phyloP scores from a whole-genome alignment of 2,113 vertebrate genomes.

The Bagarius yarrelli region DNA sequence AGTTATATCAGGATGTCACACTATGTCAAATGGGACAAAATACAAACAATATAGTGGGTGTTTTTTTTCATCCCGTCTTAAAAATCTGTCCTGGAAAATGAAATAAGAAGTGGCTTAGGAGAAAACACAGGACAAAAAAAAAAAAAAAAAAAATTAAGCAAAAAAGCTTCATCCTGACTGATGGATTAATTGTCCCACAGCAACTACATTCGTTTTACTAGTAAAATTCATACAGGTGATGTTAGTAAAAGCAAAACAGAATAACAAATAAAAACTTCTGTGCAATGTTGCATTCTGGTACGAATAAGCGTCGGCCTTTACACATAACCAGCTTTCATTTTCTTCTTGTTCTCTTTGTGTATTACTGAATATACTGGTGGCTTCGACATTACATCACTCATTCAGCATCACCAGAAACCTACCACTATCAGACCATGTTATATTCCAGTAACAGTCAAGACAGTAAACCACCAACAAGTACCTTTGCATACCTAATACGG shows the following conservation, averaged over 20 bases:
- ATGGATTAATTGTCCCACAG: constrained; percentile 30
- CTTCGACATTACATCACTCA: background rate
- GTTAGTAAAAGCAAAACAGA: constrained; percentile 4
- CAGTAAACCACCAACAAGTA: constrained; percentile 34
- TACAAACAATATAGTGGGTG: background rate
- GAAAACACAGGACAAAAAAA: background rate
- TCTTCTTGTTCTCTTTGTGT: constrained; percentile 46
- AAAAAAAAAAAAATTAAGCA: background rate
- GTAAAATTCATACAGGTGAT: constrained; percentile 37
- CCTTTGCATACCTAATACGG: constrained; percentile 34
- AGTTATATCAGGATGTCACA: background rate
- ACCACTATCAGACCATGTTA: constrained; percentile 18
- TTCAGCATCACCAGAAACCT: background rate
- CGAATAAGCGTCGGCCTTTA: constrained; percentile 51
- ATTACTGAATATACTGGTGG: background rate
- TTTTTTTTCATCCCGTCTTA: background rate
- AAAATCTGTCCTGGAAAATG: background rate
- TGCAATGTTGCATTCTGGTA: constrained; percentile 60
- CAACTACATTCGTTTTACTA: constrained; percentile 40
- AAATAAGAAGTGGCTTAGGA: background rate
- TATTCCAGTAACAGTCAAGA: constrained; percentile 12
- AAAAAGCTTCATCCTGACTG: background rate
- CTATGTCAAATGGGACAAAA: background rate
- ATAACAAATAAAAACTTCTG: constrained; percentile 20
- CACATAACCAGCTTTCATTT: constrained; percentile 26